phyloP scores from a whole-genome alignment of 2,797 vertebrate genomes.

The Xiphophorus birchmanni region DNA sequence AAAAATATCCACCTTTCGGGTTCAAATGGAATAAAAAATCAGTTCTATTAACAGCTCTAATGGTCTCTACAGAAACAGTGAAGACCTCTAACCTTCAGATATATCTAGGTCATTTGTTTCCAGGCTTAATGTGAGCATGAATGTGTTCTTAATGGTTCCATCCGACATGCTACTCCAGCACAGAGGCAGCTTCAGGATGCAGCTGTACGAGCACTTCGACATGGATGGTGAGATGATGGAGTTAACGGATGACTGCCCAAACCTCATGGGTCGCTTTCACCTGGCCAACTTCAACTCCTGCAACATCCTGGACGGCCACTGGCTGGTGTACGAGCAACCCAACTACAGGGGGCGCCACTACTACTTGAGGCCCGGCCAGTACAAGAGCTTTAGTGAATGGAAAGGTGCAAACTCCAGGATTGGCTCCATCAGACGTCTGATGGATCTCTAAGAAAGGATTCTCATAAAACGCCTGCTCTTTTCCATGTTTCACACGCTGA shows the following conservation, averaged over 20 bases:
- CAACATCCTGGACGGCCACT: slow-evolving; percentile 75
- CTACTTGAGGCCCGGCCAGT: slow-evolving; percentile 74
- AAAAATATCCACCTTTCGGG: not conserved
- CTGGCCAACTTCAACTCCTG: slow-evolving; percentile 75
- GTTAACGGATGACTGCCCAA: slow-evolving; percentile 73
- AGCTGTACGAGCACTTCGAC: slow-evolving; percentile 78
- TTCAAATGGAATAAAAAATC: not conserved
- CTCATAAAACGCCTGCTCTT: slow-evolving; percentile 59
- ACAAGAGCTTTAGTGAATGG: slow-evolving; percentile 74
- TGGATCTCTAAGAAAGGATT: slow-evolving; percentile 66
- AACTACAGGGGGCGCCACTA: slow-evolving; percentile 76
- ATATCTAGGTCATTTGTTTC: not conserved
- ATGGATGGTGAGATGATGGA: slow-evolving; percentile 77
- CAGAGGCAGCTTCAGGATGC: slow-evolving; percentile 72
- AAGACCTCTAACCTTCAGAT: not conserved
- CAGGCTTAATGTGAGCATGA: not conserved
- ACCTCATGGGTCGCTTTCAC: slow-evolving; percentile 71
- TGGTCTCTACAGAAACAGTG: not conserved
- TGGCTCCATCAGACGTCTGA: slow-evolving; percentile 74
- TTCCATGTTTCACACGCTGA: slow-evolving; percentile 69
- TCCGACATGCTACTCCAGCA: slow-evolving; percentile 49
- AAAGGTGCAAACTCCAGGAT: slow-evolving; percentile 67
- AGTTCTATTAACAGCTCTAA: not conserved
- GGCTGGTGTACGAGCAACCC: slow-evolving; percentile 79
- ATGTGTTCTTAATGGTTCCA: not conserved